phyloP scores from a whole-genome alignment of 1,140 invertebrate species.

The Drosophila yakuba region DNA sequence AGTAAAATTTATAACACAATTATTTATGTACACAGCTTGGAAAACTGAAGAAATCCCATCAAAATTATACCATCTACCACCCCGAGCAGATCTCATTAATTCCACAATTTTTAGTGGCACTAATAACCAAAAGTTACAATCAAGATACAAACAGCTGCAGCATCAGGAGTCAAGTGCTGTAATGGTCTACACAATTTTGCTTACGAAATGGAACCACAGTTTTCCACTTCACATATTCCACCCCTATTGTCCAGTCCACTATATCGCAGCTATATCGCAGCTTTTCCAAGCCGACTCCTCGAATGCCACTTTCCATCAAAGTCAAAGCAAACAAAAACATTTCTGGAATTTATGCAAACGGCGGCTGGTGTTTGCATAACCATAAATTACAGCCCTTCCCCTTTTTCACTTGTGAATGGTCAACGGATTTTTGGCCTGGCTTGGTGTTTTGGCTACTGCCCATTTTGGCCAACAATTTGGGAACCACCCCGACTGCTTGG shows the following conservation, averaged over 20 bases:
- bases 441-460: conserved; percentile 16
- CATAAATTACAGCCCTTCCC: conserved; percentile 61
- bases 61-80: background rate
- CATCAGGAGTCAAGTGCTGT: conserved; percentile 23
- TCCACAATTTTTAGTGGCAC: background rate
- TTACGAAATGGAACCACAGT: conserved; percentile 19
- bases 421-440: conserved; percentile 34
- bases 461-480: background rate
- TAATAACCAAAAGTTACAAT: background rate
- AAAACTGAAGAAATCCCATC: background rate
- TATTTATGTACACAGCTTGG: too few relatives aligned
- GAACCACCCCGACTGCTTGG: conserved; percentile 4
- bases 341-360: conserved; percentile 78
- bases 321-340: conserved; percentile 75
- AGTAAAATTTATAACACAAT: too few relatives aligned
- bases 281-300: background rate
- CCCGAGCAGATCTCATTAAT: background rate
- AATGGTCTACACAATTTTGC: conserved; percentile 15
- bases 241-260: conserved; percentile 7
- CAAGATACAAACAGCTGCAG: conserved; percentile 21
- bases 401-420: conserved; percentile 21
- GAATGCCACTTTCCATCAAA: conserved; percentile 58
- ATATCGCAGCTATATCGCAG: conserved; percentile 1
- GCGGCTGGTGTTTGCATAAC: conserved; percentile 54
- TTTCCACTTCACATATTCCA: conserved; percentile 46